Conservation (phyloP, 2,888 invertebrate species). For the Itoplectis maculator region DNA sequence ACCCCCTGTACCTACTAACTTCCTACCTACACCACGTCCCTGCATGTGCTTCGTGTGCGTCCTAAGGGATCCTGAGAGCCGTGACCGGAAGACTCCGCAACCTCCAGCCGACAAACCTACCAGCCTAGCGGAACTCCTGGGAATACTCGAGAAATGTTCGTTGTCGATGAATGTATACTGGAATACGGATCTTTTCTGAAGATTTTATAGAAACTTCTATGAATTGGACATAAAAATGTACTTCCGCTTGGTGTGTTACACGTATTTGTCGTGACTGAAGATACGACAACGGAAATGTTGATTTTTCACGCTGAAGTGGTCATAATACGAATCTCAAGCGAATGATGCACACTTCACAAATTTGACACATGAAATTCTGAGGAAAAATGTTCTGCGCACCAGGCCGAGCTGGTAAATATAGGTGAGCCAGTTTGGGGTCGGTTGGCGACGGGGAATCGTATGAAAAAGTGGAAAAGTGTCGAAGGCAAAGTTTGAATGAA, state of each 20-base stretch:
- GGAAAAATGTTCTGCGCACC: constrained; percentile 7
- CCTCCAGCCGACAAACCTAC: neutral
- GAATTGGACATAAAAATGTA: too few relatives aligned
- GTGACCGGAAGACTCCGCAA: constrained; percentile 52
- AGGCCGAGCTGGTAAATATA: constrained; percentile 12
- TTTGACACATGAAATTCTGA: neutral
- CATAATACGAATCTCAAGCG: neutral
- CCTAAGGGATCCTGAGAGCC: constrained; percentile 57
- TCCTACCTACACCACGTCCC: constrained; percentile 27
- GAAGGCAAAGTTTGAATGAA: constrained; percentile 80
- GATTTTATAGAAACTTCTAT: too few relatives aligned
- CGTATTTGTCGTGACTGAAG: too few relatives aligned
- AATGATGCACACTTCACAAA: constrained; percentile 5
- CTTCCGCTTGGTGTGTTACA: too few relatives aligned
- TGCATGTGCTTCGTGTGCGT: constrained; percentile 40
- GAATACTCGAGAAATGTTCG: constrained; percentile 52
- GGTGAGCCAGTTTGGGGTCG: neutral
- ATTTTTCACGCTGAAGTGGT: neutral
- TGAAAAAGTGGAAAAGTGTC: constrained; percentile 58
- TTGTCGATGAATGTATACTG: constrained; percentile 11
- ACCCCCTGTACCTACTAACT: neutral
- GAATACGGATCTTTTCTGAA: neutral
- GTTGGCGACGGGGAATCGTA: constrained; percentile 43
- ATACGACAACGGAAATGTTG: too few relatives aligned
- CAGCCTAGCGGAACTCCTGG: neutral